Evolutionary conservation across 2,113 vertebrate genomes (phyloP).

Genomic region (Montifringilla adamsi): DNA sequence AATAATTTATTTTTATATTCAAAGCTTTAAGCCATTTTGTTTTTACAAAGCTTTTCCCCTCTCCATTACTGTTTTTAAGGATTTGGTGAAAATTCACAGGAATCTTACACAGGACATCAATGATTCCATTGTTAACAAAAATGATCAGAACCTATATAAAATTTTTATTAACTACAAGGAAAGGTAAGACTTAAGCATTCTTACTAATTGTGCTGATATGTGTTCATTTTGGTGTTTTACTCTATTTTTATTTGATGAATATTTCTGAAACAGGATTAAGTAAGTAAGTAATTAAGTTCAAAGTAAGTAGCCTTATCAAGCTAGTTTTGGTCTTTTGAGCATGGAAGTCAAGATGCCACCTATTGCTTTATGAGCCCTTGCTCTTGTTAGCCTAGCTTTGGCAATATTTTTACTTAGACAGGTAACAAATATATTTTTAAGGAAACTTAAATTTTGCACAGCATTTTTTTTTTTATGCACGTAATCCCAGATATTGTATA

Average conservation of each 20-base stretch:
- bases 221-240: not conserved
- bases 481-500: not conserved
- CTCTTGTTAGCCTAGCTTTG: not conserved
- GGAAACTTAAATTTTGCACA: not conserved
- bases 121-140: slow-evolving; percentile 88
- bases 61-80: slow-evolving; percentile 75
- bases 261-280: not conserved
- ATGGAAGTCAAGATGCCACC: not conserved
- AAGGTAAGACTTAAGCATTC: slow-evolving; percentile 76
- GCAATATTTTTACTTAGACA: not conserved
- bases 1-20: not conserved
- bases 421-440: not conserved
- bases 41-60: not conserved
- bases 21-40: not conserved
- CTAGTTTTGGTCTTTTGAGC: not conserved
- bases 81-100: slow-evolving; percentile 93
- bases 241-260: not conserved
- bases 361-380: not conserved
- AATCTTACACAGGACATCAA: slow-evolving; percentile 87
- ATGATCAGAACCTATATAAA: slow-evolving; percentile 89
- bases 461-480: not conserved
- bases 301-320: not conserved
- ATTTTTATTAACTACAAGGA: slow-evolving; percentile 96
- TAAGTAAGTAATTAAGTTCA: not conserved
- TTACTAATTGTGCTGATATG: not conserved